Conservation (phyloP, 2,113 vertebrate species). For the Globicephala melas region DNA sequence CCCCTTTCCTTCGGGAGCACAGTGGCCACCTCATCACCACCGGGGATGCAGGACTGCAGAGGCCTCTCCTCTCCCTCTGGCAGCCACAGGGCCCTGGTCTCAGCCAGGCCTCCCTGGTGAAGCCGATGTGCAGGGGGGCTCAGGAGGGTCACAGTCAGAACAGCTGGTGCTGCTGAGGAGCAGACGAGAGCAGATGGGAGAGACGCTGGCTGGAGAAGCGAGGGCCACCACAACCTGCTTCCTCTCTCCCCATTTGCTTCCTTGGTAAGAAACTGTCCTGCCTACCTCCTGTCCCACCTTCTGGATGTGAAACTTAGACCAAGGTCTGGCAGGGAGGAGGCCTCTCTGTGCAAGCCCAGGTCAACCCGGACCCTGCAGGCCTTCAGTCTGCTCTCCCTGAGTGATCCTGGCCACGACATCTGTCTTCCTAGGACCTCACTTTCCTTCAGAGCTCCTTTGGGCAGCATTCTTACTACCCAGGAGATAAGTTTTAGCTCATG, state of each 20-base stretch:
- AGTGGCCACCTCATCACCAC: not conserved
- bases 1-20: not conserved
- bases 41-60: not conserved
- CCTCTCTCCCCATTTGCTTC: not conserved
- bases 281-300: not conserved
- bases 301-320: not conserved
- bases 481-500: not conserved
- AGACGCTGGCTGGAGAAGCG: not conserved
- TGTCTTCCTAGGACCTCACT: not conserved
- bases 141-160: fast-evolving
- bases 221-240: not conserved
- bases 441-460: not conserved
- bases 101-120: not conserved
- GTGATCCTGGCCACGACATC: not conserved
- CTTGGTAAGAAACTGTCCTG: not conserved
- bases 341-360: not conserved
- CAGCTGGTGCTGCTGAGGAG: not conserved
- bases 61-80: not conserved
- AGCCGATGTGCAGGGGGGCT: not conserved
- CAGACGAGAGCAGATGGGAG: not conserved
- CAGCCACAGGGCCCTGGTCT: not conserved
- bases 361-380: fast-evolving
- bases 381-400: not conserved
- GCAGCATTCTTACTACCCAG: no score
- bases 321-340: not conserved